Evolutionary conservation across 2,797 vertebrate species (phyloP), one percentile per base, ranked within the genome.

Genomic region (Mycteria americana): DNA sequence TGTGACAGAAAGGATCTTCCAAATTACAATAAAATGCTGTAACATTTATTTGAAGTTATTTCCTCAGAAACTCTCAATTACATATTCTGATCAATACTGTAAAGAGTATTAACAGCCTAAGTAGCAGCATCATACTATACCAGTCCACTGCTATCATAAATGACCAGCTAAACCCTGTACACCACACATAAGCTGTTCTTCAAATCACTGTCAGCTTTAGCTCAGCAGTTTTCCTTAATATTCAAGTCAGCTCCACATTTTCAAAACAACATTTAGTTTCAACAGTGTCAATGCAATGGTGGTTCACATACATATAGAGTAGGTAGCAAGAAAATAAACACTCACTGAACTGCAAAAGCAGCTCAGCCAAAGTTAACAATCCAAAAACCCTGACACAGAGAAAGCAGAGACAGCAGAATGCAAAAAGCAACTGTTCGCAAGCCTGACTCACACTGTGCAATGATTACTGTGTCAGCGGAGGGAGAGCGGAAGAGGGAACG

Each of bases 211-310:
- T 57, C 74, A 89, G 41, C 57, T 95, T 91, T 63, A 90, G 45
- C n/a, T 79, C 30, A 75, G 63, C 14, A 48, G n/a, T 53, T 82
- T 79, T 75, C 45, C 50, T 70, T 79, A 90, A 37, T 33, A 91
- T 96, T 95, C 86, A 60, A 45, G 74, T 87, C 89, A 94, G 48
- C 23, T 92, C n/a, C 62, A 75, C 43, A 18, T 75, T 95, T 97
- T 91, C 73, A 88, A 95, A 92, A 80, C 51, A 92, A 77, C 54
- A 85, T 94, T 94, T 74, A 80, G 54, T 94, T 89, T 93, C 86
- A 67, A 72, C 17, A 60, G 17, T 70, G 28, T 91, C 77, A 70
- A 23, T 46, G 79, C 63, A 87, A 75, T 54, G 13, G 43, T 54
- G 24, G 86, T 54, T 94, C 81, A 78, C 74, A 79, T 70, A 86